Conservation (phyloP, 2,888 invertebrate genomes). For the Hirtodrosophila cameraria region DNA sequence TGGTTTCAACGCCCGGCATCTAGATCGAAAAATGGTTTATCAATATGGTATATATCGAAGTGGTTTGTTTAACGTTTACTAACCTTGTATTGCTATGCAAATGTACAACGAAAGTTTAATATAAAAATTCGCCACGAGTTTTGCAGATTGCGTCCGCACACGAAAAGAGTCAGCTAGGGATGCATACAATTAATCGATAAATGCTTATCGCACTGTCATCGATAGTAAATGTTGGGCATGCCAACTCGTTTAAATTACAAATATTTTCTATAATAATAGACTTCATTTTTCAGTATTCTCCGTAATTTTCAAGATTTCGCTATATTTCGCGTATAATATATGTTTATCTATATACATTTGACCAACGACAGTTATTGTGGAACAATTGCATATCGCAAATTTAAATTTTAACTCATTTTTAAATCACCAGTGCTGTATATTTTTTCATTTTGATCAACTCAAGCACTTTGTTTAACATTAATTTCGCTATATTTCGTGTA, state of each 20-base stretch:
- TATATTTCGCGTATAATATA: too few species aligned
- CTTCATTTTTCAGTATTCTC: too few species aligned
- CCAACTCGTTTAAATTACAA: not conserved
- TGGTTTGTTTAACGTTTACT: not conserved
- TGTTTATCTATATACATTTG: too few species aligned
- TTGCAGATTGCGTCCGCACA: slow-evolving; percentile 59
- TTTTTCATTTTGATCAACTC: too few species aligned
- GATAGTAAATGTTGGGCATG: not conserved
- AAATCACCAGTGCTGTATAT: too few species aligned
- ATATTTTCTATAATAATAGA: too few species aligned
- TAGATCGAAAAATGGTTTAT: slow-evolving; percentile 52
- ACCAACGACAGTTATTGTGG: too few species aligned
- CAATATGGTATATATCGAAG: not conserved
- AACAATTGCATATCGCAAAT: too few species aligned
- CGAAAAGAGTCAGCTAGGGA: slow-evolving; percentile 59
- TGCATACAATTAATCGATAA: slow-evolving; percentile 19
- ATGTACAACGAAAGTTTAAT: slow-evolving; percentile 49
- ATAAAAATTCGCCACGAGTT: slow-evolving; percentile 73
- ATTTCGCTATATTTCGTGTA: too few species aligned
- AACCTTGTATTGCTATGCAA: slow-evolving; percentile 54
- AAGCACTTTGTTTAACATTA: too few species aligned
- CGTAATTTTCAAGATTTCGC: too few species aligned
- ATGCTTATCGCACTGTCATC: slow-evolving; percentile 16
- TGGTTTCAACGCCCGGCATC: slow-evolving; percentile 92
- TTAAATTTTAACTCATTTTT: too few species aligned